Percentiles rank a stretch among this genome's conserved stretches.
Evolutionary conservation across 1,140 invertebrate genomes (phyloP).

Genomic region (Metopolophium dirhodum): DNA sequence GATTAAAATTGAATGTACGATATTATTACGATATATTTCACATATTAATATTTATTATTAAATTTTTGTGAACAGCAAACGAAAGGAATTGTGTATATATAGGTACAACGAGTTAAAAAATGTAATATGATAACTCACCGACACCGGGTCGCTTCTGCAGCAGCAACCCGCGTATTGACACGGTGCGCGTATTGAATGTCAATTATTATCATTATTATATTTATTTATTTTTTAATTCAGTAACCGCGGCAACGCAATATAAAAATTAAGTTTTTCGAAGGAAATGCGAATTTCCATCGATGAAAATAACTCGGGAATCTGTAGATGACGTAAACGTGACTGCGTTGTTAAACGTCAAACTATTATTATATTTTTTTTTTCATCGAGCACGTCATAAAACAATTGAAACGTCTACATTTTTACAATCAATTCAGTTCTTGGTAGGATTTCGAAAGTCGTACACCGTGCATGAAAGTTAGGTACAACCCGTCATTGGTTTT

Average conservation of each 20-base stretch:
- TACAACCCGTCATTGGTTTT: not conserved
- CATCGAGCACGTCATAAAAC: slow-evolving; percentile 25
- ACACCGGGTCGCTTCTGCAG: not conserved
- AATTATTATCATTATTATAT: slow-evolving; percentile 1
- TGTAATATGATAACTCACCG: not conserved
- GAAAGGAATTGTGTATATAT: not conserved
- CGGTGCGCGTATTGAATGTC: not conserved
- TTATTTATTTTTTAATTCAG: slow-evolving; percentile 1
- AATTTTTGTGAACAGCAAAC: not conserved
- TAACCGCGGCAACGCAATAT: not conserved
- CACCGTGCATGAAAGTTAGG: not conserved
- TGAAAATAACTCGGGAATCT: slow-evolving; percentile 7
- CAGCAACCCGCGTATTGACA: not conserved
- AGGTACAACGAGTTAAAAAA: not conserved
- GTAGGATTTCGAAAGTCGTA: not conserved
- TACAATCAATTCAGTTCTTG: slow-evolving; percentile 22
- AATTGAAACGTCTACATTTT: slow-evolving; percentile 8
- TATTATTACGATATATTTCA: not conserved
- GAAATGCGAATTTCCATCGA: not conserved
- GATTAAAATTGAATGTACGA: not conserved
- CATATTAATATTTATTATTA: not conserved
- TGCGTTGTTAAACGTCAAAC: slow-evolving; percentile 21
- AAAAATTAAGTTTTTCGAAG: not conserved
- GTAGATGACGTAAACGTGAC: slow-evolving; percentile 10
- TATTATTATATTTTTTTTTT: not conserved